Evolutionary conservation across 2,888 invertebrate species (phyloP).

Genomic region (Petrolisthes cinctipes): DNA sequence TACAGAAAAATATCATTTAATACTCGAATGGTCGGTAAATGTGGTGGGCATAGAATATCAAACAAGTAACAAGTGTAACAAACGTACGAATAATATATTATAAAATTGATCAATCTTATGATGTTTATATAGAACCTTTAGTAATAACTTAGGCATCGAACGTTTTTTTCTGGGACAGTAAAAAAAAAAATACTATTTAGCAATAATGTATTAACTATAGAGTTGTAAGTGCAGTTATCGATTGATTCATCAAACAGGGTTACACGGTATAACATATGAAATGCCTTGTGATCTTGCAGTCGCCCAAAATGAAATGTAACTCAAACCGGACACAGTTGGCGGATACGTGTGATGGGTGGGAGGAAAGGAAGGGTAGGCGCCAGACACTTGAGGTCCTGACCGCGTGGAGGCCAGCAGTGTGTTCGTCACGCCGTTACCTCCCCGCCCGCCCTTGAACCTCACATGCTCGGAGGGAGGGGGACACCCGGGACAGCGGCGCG

Average conservation of each 20-base stretch:
- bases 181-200: too few species aligned
- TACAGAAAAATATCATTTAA: too few species aligned
- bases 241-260: neutral
- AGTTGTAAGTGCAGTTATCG: neutral
- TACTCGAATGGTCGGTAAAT: too few species aligned
- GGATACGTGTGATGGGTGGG: too few species aligned
- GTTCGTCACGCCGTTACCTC: conserved; percentile 16
- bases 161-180: too few species aligned
- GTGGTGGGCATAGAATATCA: too few species aligned
- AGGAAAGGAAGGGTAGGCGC: neutral
- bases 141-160: too few species aligned
- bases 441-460: conserved; percentile 10
- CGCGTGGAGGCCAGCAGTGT: conserved; percentile 26
- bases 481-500: neutral
- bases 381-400: conserved; percentile 22
- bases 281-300: neutral
- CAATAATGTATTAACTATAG: too few species aligned
- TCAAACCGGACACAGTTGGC: neutral
- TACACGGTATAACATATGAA: neutral
- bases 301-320: neutral
- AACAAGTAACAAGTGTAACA: too few species aligned
- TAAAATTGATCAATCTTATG: too few species aligned
- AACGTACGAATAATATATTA: too few species aligned
- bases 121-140: too few species aligned
- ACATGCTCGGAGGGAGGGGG: neutral